A percentile compares a stretch with the other conserved stretches of the same genome.
These are phyloP conservation scores for Hydrozoanthus tunicans DNA, from an alignment of 64 coral and sea anemone species.

Conservation along the genomic window DNA sequence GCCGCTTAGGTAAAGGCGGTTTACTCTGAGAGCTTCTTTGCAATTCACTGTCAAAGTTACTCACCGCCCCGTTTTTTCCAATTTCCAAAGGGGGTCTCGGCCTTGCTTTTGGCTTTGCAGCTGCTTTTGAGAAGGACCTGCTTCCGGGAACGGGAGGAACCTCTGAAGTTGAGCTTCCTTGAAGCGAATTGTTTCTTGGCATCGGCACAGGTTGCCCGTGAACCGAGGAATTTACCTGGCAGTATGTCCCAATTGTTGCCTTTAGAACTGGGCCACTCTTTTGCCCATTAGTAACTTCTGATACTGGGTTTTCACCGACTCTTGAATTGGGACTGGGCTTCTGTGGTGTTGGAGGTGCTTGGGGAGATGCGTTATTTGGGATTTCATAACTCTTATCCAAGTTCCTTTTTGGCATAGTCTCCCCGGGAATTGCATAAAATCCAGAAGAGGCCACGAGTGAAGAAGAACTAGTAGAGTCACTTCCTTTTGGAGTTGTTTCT, in stretches of 20 bases:
- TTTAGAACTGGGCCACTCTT: neutral
- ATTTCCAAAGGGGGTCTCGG: conserved; percentile 27
- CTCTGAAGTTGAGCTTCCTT: neutral
- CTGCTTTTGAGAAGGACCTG: conserved; percentile 44
- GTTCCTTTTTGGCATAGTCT: conserved; percentile 15
- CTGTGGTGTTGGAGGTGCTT: neutral
- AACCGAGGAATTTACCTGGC: neutral
- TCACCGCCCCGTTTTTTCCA: neutral
- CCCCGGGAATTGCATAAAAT: neutral
- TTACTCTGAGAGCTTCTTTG: neutral
- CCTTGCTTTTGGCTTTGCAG: conserved; percentile 12
- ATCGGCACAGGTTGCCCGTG: neutral
- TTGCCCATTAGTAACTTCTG: neutral
- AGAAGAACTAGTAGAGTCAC: neutral
- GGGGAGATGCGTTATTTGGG: neutral
- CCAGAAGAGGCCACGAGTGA: neutral
- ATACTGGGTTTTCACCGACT: neutral
- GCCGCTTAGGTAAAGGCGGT: conserved; percentile 41
- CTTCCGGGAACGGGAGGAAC: conserved; percentile 7
- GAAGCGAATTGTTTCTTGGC: neutral
- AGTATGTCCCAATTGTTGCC: conserved; percentile 17
- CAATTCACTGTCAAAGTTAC: neutral
- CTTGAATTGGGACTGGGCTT: neutral
- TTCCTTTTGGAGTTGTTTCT: neutral
- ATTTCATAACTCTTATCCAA: neutral